Percentiles rank a stretch among this genome's conserved stretches.
These are phyloP conservation scores for Agrochola litura DNA, from an alignment of 2,888 invertebrate species.

Conservation along the genomic window DNA sequence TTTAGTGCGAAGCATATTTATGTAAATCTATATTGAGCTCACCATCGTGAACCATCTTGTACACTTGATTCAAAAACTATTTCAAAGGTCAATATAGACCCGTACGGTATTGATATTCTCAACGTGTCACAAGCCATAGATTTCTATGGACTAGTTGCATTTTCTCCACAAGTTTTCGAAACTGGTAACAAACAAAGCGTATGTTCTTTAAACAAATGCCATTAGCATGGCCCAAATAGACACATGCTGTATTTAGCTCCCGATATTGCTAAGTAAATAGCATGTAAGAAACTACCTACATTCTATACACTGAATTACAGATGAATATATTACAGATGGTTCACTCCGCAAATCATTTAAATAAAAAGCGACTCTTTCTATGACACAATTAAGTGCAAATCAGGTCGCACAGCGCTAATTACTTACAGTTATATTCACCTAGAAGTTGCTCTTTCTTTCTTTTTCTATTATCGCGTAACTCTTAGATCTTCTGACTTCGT, in stretches of 20 bases:
- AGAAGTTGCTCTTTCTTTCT: too few species aligned
- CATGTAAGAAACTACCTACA: not conserved
- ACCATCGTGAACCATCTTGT: not conserved
- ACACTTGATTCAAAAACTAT: not conserved
- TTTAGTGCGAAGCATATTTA: not conserved
- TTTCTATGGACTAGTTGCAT: conserved; percentile 47
- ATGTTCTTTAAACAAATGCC: conserved; percentile 18
- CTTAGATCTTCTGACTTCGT: too few species aligned
- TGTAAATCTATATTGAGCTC: not conserved
- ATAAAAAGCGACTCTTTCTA: too few species aligned
- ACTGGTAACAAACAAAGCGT: not conserved
- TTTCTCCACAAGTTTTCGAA: conserved; percentile 38
- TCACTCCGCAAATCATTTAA: too few species aligned
- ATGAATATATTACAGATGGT: too few species aligned
- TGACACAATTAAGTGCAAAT: too few species aligned
- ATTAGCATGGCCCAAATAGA: not conserved
- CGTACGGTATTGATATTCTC: conserved; percentile 42
- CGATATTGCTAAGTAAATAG: not conserved
- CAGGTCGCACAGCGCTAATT: too few species aligned
- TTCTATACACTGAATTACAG: not conserved
- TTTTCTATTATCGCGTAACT: too few species aligned
- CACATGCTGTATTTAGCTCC: not conserved
- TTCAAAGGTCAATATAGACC: not conserved
- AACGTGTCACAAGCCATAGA: conserved; percentile 25
- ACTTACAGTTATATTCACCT: too few species aligned